These are phyloP conservation scores for Sporophila hypoxantha DNA, from an alignment of 2,113 vertebrate genomes.

Conservation along the genomic window DNA sequence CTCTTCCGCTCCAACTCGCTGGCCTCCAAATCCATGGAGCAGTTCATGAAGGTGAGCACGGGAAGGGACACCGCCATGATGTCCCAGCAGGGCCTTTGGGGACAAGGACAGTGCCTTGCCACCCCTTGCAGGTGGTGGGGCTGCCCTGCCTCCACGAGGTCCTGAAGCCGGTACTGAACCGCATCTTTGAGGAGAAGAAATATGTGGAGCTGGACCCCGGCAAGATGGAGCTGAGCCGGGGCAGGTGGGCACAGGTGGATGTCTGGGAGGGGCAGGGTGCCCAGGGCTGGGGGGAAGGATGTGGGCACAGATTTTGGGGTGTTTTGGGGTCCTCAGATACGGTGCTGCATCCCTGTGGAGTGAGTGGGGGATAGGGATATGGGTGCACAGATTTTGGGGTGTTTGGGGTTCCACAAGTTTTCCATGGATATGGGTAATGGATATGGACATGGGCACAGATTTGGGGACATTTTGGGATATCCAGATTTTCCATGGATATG, in stretches of 20 bases:
- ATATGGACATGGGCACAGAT: fast-evolving
- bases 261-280: too few relatives aligned
- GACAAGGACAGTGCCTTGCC: not conserved
- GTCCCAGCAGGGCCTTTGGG: not conserved
- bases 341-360: conserved; percentile 76
- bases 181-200: conserved; percentile 88
- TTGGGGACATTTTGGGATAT: too few relatives aligned
- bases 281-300: too few relatives aligned
- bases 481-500: too few relatives aligned
- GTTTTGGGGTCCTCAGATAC: too few relatives aligned
- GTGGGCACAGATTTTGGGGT: too few relatives aligned
- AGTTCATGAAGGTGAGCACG: conserved; percentile 85
- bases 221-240: conserved; percentile 82
- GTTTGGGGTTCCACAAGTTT: not conserved
- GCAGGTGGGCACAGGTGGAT: conserved; percentile 62
- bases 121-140: conserved; percentile 76
- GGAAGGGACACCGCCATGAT: not conserved
- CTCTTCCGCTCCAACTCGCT: conserved; percentile 89
- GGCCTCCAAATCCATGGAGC: conserved; percentile 89
- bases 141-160: conserved; percentile 89
- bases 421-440: too few relatives aligned
- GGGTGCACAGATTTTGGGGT: not conserved
- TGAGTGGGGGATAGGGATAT: conserved; percentile 55
- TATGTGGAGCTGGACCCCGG: conserved; percentile 88
- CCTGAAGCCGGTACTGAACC: conserved; percentile 78